Base-by-base conservation (phyloP, 2,113 vertebrate species). In the Barbus barbus region DNA sequence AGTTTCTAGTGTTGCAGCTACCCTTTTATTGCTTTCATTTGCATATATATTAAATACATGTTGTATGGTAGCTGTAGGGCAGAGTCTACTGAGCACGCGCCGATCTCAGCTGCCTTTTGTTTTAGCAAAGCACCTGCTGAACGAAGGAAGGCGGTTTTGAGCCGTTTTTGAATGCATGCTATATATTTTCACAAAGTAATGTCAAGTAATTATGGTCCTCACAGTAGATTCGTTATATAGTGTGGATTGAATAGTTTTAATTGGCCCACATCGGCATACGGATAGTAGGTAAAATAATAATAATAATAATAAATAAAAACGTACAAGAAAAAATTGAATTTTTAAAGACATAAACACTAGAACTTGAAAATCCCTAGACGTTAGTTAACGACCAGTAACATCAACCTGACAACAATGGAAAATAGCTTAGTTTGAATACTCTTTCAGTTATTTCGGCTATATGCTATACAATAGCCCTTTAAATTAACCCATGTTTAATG, bases 1-100 rank as follows among this genome's bases (percentile, higher is more conserved):
- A 44, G 31, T 80, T 65, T 67, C 13, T 79, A 16, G 36, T 78
- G 38, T 78, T 78, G 58, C 76, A 61, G 56, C 76, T 41, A 24
- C 6, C 38, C 9, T 93, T 96, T 97, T 98, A 97, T 97, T 97
- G 94, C 96, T 95, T 95, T 95, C 92, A 99, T 99, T 99, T 99
- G 96, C 97, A 98, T 99, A 97, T 97, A 98, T 98, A 98, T 98
- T 98, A 98, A 98, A 97, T 95, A 95, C 94, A 97, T 96, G 96
- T 61, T 77, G 51, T 13, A 58, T n/a, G 58, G 14, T 96, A 95
- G 96, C 96, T 97, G 95, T 96, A 95, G 97, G 96, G 95, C 95
- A 96, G 95, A 94, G 93, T 94, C 36, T 38, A 6, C 94, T 95
- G n/a, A n/a, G 95, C 95, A 96, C 89, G 91, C 93, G 85, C 88